Conservation (phyloP, 2,888 invertebrate genomes). For the Acanthopleura granulata region DNA sequence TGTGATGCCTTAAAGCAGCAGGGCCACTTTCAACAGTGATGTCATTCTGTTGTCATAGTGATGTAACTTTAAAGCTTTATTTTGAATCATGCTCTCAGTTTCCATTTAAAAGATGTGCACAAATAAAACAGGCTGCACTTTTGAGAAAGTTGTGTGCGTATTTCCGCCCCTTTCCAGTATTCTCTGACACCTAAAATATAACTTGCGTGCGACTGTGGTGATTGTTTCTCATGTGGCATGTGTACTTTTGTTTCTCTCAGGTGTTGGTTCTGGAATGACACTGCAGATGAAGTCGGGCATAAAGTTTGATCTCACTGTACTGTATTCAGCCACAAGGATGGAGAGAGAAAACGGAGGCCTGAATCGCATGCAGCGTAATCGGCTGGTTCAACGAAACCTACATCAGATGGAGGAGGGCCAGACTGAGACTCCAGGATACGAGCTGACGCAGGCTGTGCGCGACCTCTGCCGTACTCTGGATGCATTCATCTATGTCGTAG, state of each 20-base stretch:
- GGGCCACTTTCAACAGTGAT: too few relatives aligned
- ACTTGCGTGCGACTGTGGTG: not conserved
- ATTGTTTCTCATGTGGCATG: not conserved
- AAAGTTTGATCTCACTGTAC: slow-evolving; percentile 49
- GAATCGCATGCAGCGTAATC: slow-evolving; percentile 42
- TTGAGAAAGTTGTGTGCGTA: too few relatives aligned
- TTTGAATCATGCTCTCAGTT: too few relatives aligned
- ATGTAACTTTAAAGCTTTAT: too few relatives aligned
- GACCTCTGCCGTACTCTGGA: slow-evolving; percentile 62
- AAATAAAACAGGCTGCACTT: too few relatives aligned
- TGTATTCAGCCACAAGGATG: slow-evolving; percentile 54
- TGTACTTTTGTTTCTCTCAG: slow-evolving; percentile 31
- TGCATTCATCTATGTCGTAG: slow-evolving; percentile 65
- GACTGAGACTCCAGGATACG: slow-evolving; percentile 32
- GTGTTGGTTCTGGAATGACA: slow-evolving; percentile 57
- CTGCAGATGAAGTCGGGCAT: slow-evolving; percentile 41
- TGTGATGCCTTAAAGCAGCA: too few relatives aligned
- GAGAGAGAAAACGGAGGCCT: slow-evolving; percentile 38
- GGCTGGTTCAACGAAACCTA: slow-evolving; percentile 35
- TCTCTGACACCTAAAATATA: not conserved
- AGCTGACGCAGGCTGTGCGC: slow-evolving; percentile 54
- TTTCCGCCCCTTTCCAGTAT: too few relatives aligned
- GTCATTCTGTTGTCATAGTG: too few relatives aligned
- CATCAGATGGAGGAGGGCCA: slow-evolving; percentile 22
- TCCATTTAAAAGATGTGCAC: too few relatives aligned